Percentiles rank a stretch among this genome's conserved stretches.
These are phyloP conservation scores for Rhyacichthys aspro DNA, from an alignment of 2,797 vertebrate species.

Conservation along the genomic window DNA sequence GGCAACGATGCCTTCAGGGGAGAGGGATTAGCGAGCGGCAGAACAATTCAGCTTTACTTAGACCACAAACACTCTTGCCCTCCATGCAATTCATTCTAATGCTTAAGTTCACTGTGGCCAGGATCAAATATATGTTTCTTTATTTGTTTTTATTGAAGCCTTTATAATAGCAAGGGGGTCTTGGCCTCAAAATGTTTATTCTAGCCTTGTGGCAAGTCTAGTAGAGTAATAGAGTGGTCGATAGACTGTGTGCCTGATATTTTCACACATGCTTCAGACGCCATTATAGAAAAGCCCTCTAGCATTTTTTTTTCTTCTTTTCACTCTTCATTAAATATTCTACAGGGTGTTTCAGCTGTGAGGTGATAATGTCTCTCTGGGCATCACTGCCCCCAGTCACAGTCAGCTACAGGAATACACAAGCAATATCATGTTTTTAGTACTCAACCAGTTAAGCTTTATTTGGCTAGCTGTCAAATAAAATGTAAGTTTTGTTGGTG, in stretches of 20 bases:
- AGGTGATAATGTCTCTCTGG: conserved; percentile 54
- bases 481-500: conserved; percentile 26
- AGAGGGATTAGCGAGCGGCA: conserved; percentile 14
- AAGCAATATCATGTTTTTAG: conserved; percentile 15
- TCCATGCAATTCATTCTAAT: conserved; percentile 18
- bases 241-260: conserved; percentile 33
- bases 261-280: conserved; percentile 47
- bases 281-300: conserved; percentile 28
- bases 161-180: conserved; percentile 32
- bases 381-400: conserved; percentile 24
- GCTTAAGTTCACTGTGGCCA: conserved; percentile 27
- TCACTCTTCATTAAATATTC: conserved; percentile 65
- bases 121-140: conserved; percentile 41
- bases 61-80: conserved; percentile 10
- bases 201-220: conserved; percentile 46
- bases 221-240: conserved; percentile 36
- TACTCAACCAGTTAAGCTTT: conserved; percentile 14
- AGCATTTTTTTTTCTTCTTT: conserved; percentile 28
- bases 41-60: conserved; percentile 15
- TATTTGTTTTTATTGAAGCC: conserved; percentile 47
- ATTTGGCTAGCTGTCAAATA: conserved; percentile 18
- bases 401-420: conserved; percentile 23
- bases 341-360: conserved; percentile 45
- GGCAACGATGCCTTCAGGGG: conserved; percentile 18
- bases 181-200: conserved; percentile 45